Percentiles rank a stretch among this genome's conserved stretches.
Conservation (phyloP, 2,113 vertebrate species). For the Anolis sagrei region DNA sequence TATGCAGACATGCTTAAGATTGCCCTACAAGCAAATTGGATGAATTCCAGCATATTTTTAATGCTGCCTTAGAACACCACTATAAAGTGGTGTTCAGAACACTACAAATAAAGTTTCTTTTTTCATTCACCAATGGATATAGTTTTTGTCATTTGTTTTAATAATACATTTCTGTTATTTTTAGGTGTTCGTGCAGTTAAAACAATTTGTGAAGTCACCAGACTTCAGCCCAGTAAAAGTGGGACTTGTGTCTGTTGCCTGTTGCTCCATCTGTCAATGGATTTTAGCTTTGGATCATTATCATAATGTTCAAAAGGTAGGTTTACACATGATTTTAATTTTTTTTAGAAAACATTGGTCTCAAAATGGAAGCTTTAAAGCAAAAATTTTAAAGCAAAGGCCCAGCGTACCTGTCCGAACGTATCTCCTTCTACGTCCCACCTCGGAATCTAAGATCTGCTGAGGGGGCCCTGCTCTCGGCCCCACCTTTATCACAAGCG, state of each 20-base stretch:
- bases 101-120: background rate
- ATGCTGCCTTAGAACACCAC: background rate
- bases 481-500: too few species aligned
- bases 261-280: conserved; percentile 77
- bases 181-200: conserved; percentile 71
- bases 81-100: too few species aligned
- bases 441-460: too few species aligned
- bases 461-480: too few species aligned
- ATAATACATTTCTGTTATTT: conserved; percentile 18
- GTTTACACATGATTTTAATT: background rate
- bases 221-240: conserved; percentile 75
- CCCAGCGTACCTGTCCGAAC: too few species aligned
- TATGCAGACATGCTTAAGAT: background rate
- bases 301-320: conserved; percentile 72
- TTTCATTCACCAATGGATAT: background rate
- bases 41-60: background rate
- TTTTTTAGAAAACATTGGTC: background rate
- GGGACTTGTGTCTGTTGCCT: conserved; percentile 70
- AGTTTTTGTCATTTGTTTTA: background rate
- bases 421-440: too few species aligned
- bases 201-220: conserved; percentile 58
- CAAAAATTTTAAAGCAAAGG: too few species aligned
- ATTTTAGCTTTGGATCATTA: conserved; percentile 74
- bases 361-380: background rate
- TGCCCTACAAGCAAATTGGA: background rate